Conservation (phyloP, 2,888 invertebrate species). For the Cryptops parisi region DNA sequence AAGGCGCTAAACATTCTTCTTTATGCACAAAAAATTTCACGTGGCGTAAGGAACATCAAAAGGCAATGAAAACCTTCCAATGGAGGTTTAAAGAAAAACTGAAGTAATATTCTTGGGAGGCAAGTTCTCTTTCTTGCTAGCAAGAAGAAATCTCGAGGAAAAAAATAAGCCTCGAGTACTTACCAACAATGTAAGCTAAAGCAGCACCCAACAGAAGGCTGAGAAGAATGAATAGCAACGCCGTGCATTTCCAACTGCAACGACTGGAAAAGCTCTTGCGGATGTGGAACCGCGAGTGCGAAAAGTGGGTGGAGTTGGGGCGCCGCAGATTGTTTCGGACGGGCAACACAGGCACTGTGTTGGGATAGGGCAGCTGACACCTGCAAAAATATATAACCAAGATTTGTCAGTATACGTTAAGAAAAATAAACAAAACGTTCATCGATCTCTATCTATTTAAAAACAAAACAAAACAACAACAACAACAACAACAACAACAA, state of each 20-base stretch:
- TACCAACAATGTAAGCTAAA: conserved; percentile 90
- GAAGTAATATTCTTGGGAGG: no score
- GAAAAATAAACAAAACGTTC: no score
- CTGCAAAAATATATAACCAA: conserved; percentile 13
- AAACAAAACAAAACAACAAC: neutral
- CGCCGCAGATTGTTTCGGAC: conserved; percentile 25
- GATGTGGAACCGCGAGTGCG: conserved; percentile 84
- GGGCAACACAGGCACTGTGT: conserved; percentile 31
- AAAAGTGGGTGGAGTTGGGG: conserved; percentile 60
- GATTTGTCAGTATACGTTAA: neutral
- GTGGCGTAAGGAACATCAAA: no score
- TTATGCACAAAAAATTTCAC: no score
- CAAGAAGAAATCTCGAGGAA: no score
- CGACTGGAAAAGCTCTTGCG: conserved; percentile 85
- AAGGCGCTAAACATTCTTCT: no score
- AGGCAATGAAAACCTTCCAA: no score
- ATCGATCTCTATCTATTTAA: neutral
- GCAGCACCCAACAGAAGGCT: conserved; percentile 80
- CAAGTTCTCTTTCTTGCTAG: no score
- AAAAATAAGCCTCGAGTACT: no score
- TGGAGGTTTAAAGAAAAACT: no score
- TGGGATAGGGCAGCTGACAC: conserved; percentile 41
- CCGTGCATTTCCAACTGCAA: conserved; percentile 94
- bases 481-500: neutral
- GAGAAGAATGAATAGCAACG: conserved; percentile 80